phyloP scores from a whole-genome alignment of 1,140 invertebrate genomes.

The Cyclina sinensis region DNA sequence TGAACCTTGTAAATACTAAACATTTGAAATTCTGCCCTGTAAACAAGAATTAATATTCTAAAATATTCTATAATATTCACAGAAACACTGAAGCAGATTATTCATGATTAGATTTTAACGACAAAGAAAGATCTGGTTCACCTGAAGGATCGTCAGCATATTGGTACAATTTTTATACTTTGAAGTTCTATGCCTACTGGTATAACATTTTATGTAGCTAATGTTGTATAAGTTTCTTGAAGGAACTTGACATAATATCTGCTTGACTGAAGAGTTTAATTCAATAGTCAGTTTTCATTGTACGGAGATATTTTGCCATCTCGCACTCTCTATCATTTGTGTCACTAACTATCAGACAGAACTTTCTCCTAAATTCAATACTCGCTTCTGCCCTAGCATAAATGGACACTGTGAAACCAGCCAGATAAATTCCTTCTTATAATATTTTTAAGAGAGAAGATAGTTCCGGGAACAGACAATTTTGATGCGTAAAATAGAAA shows the following conservation, averaged over 20 bases:
- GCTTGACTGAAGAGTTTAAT: not conserved
- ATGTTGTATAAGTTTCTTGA: too few relatives aligned
- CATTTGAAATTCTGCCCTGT: too few relatives aligned
- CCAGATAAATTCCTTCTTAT: not conserved
- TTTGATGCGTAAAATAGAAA: not conserved
- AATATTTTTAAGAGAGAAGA: not conserved
- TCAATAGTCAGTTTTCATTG: not conserved
- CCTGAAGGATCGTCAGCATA: too few relatives aligned
- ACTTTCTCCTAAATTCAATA: not conserved
- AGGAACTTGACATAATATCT: not conserved
- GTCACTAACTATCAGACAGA: not conserved
- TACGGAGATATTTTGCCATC: not conserved
- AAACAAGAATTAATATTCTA: too few relatives aligned
- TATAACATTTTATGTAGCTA: too few relatives aligned
- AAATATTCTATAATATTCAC: too few relatives aligned
- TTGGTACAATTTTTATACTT: too few relatives aligned
- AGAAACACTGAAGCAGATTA: too few relatives aligned
- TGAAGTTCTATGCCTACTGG: too few relatives aligned
- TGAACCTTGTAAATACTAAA: too few relatives aligned
- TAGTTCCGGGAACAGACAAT: not conserved
- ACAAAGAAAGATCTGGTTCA: too few relatives aligned
- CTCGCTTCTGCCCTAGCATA: not conserved
- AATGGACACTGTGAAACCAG: not conserved
- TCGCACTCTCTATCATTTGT: conserved; percentile 6
- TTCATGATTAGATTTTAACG: too few relatives aligned